Evolutionary conservation across 2,888 invertebrate genomes (phyloP), one percentile per base, ranked within the genome.

Genomic region (Synergus laeviventris): DNA sequence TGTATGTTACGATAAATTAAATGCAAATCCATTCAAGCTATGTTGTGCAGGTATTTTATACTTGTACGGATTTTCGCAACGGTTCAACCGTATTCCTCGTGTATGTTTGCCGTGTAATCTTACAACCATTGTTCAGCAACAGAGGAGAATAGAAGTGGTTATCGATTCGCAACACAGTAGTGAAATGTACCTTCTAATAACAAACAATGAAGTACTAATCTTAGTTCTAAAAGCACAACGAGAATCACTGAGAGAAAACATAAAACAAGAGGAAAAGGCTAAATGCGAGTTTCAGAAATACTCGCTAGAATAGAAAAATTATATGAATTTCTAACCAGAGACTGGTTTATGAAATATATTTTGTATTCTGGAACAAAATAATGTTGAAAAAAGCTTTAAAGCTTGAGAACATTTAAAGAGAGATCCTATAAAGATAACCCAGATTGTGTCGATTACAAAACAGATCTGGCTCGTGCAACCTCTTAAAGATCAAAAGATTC

Each of bases 91-190:
- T 45, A 66, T 66, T 66, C 45, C 45, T 45, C 38, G 74, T 42
- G 59, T 21, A 56, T 59, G 59, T 74, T 39, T 39, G 56, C 59
- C 74, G 42, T 74, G 60, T 74, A 74, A 74, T 74, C 74, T 74
- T 74, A 38, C 59, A 14, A 42, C 21, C 11, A 74, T 74, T 74
- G 74, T 74, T 74, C 74, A 56, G 7, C 39, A 24, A 36, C 60
- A 39, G 21, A 56, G 56, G 73, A 73, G 59, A 59, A 45, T 73
- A 60, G 74, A 60, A 45, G 38, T 42, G 76, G 74, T 80, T 80
- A 80, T 80, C 80, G 62, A 56, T 38, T 62, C 66, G 60, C 73
- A 73, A 74, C 80, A 75, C 66, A 66, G 42, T 45, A 14, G 42
- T 66, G 66, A 66, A 66, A 66, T 66, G 45, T 45, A 45, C 66